phyloP scores from a whole-genome alignment of 2,113 vertebrate species.

The Phainopepla nitens region DNA sequence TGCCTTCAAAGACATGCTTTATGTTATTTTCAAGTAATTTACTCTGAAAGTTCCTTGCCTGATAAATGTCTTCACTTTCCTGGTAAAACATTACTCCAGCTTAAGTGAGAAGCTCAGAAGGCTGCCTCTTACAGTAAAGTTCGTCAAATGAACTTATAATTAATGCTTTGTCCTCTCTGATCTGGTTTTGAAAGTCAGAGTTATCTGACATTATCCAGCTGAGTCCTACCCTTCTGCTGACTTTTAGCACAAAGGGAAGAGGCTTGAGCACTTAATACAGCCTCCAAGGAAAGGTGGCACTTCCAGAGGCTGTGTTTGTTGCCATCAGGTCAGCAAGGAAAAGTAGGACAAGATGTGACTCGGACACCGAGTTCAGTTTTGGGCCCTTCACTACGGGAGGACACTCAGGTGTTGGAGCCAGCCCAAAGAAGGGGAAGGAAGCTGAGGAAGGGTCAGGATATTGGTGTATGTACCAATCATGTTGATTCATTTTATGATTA shows the following conservation, averaged over 20 bases:
- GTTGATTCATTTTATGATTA: not conserved
- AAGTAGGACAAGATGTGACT: not conserved
- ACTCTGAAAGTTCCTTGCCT: not conserved
- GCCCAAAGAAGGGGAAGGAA: not conserved
- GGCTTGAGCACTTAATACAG: not conserved
- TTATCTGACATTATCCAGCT: not conserved
- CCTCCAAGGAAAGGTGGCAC: not conserved
- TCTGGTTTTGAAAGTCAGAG: not conserved
- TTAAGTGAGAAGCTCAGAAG: not conserved
- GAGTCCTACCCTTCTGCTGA: not conserved
- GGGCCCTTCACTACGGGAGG: not conserved
- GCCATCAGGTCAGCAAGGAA: not conserved
- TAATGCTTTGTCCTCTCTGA: not conserved
- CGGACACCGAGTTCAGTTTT: not conserved
- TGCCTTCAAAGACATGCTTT: not conserved
- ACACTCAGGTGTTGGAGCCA: not conserved
- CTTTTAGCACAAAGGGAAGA: not conserved
- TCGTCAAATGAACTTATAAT: not conserved
- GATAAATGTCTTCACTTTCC: not conserved
- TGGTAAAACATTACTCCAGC: not conserved
- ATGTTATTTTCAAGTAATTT: not conserved
- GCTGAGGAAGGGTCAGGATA: not conserved
- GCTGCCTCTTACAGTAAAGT: not conserved
- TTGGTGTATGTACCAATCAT: fast-evolving
- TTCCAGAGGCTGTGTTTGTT: not conserved